Percentiles rank a stretch among this genome's conserved stretches.
Conservation (phyloP, 2,113 vertebrate species). For the Saccopteryx bilineata region DNA sequence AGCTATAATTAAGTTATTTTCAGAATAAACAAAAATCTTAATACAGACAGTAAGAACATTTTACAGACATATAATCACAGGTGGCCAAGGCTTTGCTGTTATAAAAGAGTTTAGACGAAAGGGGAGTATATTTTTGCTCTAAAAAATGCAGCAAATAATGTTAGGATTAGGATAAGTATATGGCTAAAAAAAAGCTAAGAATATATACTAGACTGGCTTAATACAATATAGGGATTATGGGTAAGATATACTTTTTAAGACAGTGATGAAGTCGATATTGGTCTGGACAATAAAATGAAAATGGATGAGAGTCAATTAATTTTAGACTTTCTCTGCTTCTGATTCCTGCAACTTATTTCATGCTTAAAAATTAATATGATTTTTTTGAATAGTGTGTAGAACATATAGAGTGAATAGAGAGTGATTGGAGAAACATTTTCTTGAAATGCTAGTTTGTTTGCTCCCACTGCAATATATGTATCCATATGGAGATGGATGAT, state of each 20-base stretch:
- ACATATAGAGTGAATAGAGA: not conserved
- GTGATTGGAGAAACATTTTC: not conserved
- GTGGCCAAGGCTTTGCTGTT: not conserved
- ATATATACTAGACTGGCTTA: not conserved
- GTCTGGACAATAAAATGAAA: not conserved
- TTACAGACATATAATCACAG: not conserved
- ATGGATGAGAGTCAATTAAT: not conserved
- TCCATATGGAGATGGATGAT: too few relatives aligned
- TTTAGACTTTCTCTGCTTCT: not conserved
- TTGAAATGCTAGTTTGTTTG: not conserved
- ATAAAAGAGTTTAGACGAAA: not conserved
- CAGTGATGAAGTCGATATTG: not conserved
- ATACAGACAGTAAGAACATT: not conserved
- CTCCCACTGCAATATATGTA: not conserved
- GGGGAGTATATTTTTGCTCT: not conserved
- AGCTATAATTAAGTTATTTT: too few relatives aligned
- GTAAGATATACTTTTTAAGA: not conserved
- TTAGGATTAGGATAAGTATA: not conserved
- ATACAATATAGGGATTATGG: not conserved
- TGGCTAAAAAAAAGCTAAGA: not conserved
- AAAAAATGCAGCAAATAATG: not conserved
- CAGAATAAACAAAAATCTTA: not conserved
- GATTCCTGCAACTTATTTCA: not conserved
- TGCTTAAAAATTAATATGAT: not conserved
- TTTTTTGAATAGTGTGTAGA: not conserved